Evolutionary conservation across 2,113 vertebrate genomes (phyloP).

Genomic region (Salminus brasiliensis): DNA sequence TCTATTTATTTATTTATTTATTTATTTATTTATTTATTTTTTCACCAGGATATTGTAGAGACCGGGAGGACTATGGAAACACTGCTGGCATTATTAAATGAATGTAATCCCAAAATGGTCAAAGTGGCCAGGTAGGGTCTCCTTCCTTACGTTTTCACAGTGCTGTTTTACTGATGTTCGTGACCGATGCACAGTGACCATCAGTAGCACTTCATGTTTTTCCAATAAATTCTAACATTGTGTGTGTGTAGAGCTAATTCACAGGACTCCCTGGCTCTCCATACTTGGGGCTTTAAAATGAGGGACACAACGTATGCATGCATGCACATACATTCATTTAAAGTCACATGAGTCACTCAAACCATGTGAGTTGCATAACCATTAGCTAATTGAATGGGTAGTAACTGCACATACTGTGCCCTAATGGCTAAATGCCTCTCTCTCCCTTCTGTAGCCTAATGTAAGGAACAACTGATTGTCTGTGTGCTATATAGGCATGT

Average conservation of each 20-base stretch:
- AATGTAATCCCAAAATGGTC: conserved; percentile 81
- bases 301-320: background rate
- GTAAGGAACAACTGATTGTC: conserved; percentile 57
- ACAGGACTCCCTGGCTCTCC: too few species aligned
- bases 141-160: background rate
- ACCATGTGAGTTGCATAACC: background rate
- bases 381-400: conserved; percentile 14
- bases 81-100: conserved; percentile 75
- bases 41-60: conserved; percentile 84
- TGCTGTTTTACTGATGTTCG: background rate
- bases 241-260: background rate
- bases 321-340: background rate
- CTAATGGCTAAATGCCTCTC: conserved; percentile 23
- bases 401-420: conserved; percentile 5
- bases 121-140: conserved; percentile 82
- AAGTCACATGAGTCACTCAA: background rate
- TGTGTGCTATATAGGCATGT: conserved; percentile 55
- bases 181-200: too few species aligned
- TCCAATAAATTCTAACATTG: background rate
- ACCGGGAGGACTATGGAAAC: conserved; percentile 83
- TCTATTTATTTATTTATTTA: background rate
- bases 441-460: conserved; percentile 35
- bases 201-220: background rate
- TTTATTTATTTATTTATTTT: too few species aligned
- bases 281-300: too few species aligned